Evolutionary conservation across 2,888 invertebrate genomes (phyloP).

Genomic region (Eurytoma californica): DNA sequence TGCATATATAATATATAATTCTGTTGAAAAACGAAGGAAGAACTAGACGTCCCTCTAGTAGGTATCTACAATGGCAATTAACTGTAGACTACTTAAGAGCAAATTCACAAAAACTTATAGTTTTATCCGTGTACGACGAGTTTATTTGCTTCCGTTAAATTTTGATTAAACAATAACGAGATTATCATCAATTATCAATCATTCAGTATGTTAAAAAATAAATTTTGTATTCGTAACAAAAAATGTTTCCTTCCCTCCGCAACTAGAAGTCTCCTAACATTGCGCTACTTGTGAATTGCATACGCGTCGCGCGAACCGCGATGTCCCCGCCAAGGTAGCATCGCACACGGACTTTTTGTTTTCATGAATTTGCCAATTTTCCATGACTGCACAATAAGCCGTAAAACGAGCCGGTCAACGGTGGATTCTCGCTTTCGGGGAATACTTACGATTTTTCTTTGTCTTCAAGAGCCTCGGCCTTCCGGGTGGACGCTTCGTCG

Average conservation of each 20-base stretch:
- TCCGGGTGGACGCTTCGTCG: constrained; percentile 78
- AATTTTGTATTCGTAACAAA: too few species aligned
- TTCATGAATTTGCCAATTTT: constrained; percentile 13
- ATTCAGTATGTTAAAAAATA: too few species aligned
- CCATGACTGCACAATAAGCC: constrained; percentile 6
- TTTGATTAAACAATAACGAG: neutral
- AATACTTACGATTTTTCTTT: constrained; percentile 69
- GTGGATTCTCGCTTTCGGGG: neutral
- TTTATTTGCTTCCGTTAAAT: constrained; percentile 16
- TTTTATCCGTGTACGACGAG: constrained; percentile 19
- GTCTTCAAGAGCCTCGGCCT: constrained; percentile 73
- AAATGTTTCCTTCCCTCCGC: neutral
- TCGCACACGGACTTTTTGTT: neutral
- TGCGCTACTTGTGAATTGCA: too few species aligned
- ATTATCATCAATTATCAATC: neutral
- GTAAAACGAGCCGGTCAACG: neutral
- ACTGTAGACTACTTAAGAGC: neutral
- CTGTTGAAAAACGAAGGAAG: neutral
- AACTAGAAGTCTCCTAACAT: neutral
- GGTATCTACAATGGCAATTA: neutral
- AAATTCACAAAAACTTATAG: constrained; percentile 33
- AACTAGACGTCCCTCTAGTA: neutral
- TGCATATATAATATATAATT: too few species aligned
- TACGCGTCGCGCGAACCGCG: too few species aligned
- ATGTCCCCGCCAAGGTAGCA: neutral